Evolutionary conservation across 1,140 invertebrate genomes (phyloP), one percentile per base, ranked within the genome.

Genomic region (Portunus trituberculatus): DNA sequence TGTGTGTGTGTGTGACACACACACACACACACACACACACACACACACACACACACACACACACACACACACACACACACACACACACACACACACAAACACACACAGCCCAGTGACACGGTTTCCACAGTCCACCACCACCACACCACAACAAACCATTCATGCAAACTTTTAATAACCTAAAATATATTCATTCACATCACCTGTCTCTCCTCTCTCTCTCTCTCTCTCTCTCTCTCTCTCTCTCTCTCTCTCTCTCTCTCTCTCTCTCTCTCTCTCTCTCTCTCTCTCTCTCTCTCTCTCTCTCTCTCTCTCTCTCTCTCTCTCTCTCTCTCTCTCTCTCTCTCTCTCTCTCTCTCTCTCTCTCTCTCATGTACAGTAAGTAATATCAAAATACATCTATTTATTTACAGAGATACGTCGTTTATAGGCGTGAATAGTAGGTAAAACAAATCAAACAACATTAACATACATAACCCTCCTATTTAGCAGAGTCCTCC

Each of bases 341-440:
- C n/a, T 76, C 67, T 76, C 67, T 76, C 67, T 76, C 67, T 76
- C 67, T 76, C 67, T 76, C 67, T 76, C 67, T 76, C 67, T 76
- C 16, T 76, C 67, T 76, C 16, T 76, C 67, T 20, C 52, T 59
- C 52, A 59, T 59, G 12, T 59, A 59, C 16, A 59, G 12, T 14
- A 59, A 20, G 16, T 59, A 20, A 59, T 59, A 59, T 20, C 52
- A 14, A 59, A 20, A 10, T 14, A 59, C 12, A 59, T 59, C 52
- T 10, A 59, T 59, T 59, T 59, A 59, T 59, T 59, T 59, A 59
- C 52, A 59, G 48, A 59, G 10, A 12, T 59, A 59, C 12, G 10
- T 2, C 12, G 0, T 59, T 20, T 59, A 59, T 14, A 20, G 0
- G 52, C 12, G 16, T 20, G 16, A 0, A 59, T 20, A 10, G 12